Percentiles rank a stretch among this genome's conserved stretches.
Evolutionary conservation across 2,113 vertebrate species (phyloP).

Genomic region (Epinephelus cyanopodus): DNA sequence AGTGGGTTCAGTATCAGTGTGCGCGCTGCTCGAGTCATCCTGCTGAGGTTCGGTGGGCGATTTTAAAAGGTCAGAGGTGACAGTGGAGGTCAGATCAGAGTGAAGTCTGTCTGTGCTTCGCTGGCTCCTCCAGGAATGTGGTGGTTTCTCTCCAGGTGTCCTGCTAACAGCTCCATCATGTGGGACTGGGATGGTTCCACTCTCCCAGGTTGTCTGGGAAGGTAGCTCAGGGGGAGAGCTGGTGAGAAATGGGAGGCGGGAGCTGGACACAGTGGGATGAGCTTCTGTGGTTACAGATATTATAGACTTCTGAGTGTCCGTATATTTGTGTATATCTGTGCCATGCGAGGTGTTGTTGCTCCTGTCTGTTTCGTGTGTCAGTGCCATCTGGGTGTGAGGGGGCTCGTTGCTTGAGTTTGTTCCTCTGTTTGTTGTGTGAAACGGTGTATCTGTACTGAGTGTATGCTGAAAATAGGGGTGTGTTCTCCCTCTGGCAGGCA

Average conservation of each 20-base stretch:
- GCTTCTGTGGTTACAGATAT: neutral
- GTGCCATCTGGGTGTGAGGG: slow-evolving; percentile 1
- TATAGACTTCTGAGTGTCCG: slow-evolving; percentile 11
- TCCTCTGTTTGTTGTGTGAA: slow-evolving; percentile 14
- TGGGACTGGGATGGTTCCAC: neutral
- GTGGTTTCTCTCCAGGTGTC: neutral
- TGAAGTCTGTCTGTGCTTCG: slow-evolving; percentile 35
- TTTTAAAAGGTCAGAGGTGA: slow-evolving; percentile 44
- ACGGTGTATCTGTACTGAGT: slow-evolving; percentile 1
- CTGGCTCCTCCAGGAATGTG: slow-evolving; percentile 47
- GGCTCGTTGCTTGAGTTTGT: neutral
- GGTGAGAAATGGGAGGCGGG: neutral
- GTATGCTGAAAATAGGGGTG: slow-evolving; percentile 57
- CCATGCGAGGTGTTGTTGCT: neutral
- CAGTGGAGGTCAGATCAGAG: slow-evolving; percentile 17
- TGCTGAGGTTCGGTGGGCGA: neutral
- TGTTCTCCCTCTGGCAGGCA: slow-evolving; percentile 39
- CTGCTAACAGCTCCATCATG: slow-evolving; percentile 2
- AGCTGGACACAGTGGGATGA: neutral
- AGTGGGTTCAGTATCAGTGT: slow-evolving; percentile 18
- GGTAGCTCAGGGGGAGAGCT: slow-evolving; percentile 4
- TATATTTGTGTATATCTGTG: slow-evolving; percentile 2
- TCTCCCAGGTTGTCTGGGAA: slow-evolving; percentile 18
- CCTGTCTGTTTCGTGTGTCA: neutral
- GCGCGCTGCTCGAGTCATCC: slow-evolving; percentile 12